Conservation (phyloP, 2,113 vertebrate species). For the Hemiscyllium ocellatum region DNA sequence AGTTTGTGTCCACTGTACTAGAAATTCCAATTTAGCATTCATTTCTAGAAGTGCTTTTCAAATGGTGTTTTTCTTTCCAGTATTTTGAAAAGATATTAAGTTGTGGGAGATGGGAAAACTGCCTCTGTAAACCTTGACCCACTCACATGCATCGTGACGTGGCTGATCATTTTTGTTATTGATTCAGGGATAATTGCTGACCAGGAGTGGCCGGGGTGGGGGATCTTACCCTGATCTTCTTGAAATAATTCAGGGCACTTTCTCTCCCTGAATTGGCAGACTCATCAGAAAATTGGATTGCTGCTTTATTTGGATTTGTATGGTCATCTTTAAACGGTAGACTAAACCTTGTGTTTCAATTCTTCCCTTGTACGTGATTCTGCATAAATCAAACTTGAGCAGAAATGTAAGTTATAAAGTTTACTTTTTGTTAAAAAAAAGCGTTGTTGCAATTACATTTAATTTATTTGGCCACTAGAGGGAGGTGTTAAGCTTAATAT, state of each 20-base stretch:
- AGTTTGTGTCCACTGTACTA: background rate
- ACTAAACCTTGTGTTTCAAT: background rate
- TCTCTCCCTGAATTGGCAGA: background rate
- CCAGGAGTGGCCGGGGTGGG: background rate
- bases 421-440: background rate
- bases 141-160: background rate
- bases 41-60: background rate
- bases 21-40: background rate
- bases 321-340: background rate
- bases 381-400: background rate
- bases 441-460: background rate
- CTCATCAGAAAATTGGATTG: background rate
- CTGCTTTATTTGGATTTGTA: background rate
- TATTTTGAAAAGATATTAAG: no score
- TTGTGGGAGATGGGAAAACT: background rate
- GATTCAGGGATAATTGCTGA: background rate
- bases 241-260: background rate
- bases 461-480: conserved; percentile 1
- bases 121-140: background rate
- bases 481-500: background rate
- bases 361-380: background rate
- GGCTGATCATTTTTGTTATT: background rate
- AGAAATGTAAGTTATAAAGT: background rate
- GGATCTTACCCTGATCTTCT: background rate
- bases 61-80: background rate